Conservation (phyloP, 2,888 invertebrate genomes). For the Adelognathus sp. region DNA sequence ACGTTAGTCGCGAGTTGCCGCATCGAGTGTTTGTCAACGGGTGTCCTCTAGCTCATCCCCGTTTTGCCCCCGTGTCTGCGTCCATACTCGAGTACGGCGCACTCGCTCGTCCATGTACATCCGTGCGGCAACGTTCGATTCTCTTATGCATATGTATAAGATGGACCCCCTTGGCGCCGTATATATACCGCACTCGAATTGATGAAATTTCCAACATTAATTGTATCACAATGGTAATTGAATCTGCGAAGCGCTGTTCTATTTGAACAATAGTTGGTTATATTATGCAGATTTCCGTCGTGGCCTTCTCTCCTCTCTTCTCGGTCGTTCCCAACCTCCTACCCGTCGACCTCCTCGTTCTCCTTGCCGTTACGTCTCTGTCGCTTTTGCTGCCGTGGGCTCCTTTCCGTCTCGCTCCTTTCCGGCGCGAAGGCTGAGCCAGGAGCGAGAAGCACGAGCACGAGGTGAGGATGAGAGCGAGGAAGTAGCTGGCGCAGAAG, state of each 20-base stretch:
- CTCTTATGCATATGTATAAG: constrained; percentile 80
- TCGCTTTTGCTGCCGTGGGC: constrained; percentile 42
- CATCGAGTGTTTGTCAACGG: constrained; percentile 2
- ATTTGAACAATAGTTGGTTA: constrained; percentile 82
- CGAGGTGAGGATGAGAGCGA: not conserved
- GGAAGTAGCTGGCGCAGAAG: constrained; percentile 30
- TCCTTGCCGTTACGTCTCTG: constrained; percentile 43
- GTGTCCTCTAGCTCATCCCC: not conserved
- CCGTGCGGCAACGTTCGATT: constrained; percentile 78
- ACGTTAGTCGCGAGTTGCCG: too few species aligned
- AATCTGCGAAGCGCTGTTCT: constrained; percentile 80
- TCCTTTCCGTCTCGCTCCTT: constrained; percentile 56
- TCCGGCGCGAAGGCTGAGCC: constrained; percentile 44
- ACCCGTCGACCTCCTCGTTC: constrained; percentile 33
- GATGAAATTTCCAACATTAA: constrained; percentile 82
- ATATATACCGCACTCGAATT: constrained; percentile 76
- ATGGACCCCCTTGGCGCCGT: constrained; percentile 50
- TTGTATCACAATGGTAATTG: constrained; percentile 82
- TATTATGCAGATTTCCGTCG: constrained; percentile 81
- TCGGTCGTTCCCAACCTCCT: constrained; percentile 43
- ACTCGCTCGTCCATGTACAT: constrained; percentile 35
- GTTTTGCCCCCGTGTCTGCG: not conserved
- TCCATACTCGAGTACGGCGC: constrained; percentile 2
- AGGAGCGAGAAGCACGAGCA: constrained; percentile 21
- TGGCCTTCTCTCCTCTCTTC: constrained; percentile 71